Conservation (phyloP, 2,888 invertebrate species). For the Pegoplata infirma region DNA sequence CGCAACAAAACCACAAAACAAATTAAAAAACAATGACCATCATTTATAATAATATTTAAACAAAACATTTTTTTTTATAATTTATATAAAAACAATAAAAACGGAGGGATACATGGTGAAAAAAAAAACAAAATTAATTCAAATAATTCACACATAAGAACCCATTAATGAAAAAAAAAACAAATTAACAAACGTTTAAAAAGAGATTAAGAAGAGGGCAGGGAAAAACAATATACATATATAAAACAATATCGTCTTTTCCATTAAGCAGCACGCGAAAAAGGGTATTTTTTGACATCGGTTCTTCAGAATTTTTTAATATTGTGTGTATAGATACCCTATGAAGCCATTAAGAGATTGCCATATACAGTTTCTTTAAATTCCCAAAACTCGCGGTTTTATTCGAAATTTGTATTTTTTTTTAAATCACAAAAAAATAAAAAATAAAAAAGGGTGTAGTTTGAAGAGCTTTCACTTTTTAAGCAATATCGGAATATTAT, state of each 20-base stretch:
- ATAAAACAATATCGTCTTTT: neutral
- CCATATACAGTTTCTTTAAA: no score
- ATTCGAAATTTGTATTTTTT: no score
- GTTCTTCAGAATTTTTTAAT: no score
- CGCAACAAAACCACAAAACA: neutral
- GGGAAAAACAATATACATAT: neutral
- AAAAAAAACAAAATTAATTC: slow-evolving; percentile 7
- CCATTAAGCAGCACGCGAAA: no score
- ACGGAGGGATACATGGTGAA: neutral
- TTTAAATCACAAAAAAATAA: no score
- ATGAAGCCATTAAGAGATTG: no score
- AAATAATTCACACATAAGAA: neutral
- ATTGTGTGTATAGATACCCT: no score
- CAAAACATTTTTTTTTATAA: neutral
- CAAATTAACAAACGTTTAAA: neutral
- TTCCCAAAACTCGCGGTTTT: no score
- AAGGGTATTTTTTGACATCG: neutral
- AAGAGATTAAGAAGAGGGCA: no score
- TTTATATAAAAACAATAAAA: neutral
- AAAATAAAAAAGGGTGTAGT: no score
- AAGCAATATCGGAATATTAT: no score
- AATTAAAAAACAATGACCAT: slow-evolving; percentile 14
- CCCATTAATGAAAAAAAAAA: neutral
- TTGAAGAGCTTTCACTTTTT: no score
- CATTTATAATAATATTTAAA: slow-evolving; percentile 14